phyloP scores from a whole-genome alignment of 2,888 invertebrate species.

The Eristalis tenax region DNA sequence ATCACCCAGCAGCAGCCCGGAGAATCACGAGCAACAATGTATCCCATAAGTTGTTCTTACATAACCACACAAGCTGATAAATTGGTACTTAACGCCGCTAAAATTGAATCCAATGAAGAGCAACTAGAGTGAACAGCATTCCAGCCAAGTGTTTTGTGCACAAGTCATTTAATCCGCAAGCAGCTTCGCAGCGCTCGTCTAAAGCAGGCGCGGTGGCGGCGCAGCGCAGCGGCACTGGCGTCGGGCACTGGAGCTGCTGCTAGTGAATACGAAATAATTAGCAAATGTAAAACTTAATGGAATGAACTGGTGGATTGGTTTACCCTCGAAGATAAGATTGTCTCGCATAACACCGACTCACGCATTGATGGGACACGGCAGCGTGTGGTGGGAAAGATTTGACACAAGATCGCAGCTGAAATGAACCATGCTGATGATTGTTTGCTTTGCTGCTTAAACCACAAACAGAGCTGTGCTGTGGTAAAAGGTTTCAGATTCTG shows the following conservation, averaged over 20 bases:
- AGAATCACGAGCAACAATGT: conserved; percentile 55
- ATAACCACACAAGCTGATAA: conserved; percentile 58
- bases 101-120: conserved; percentile 31
- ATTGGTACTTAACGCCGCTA: conserved; percentile 55
- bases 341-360: neutral
- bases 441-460: conserved; percentile 33
- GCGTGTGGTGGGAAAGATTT: neutral
- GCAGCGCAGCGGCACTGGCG: no score
- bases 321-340: neutral
- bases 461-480: conserved; percentile 39
- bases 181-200: neutral
- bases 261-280: conserved; percentile 53
- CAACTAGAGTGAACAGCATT: conserved; percentile 40
- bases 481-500: conserved; percentile 28
- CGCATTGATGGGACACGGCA: neutral
- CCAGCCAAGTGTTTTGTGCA: conserved; percentile 52
- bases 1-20: neutral
- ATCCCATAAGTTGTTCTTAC: conserved; percentile 56
- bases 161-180: conserved; percentile 60
- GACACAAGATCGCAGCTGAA: conserved; percentile 9
- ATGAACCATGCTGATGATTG: conserved; percentile 38
- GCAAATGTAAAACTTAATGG: conserved; percentile 47
- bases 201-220: no score
- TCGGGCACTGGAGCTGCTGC: neutral
- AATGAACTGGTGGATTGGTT: conserved; percentile 40